Base-by-base conservation (phyloP, 2,797 vertebrate genomes). In the Spinibarbus caldwelli region DNA sequence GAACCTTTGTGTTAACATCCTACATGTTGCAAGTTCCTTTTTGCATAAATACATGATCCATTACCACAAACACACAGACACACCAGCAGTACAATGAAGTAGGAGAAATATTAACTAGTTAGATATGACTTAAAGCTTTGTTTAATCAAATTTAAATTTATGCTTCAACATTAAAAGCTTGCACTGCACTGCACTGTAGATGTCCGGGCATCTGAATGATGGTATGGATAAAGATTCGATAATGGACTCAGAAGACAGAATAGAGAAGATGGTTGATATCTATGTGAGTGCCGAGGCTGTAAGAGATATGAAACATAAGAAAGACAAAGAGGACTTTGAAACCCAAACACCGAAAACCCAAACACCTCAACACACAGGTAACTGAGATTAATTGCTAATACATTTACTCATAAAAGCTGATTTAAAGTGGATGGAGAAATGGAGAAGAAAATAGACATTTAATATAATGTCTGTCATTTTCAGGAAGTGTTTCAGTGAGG, bases 321-420 rank as follows among this genome's bases (percentile, higher is more conserved):
- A 85, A 29, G 6, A 54, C 1, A 45, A 0, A 0, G 34, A 84
- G 45, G 72, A 85, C 49, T 11, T 26, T 6, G 4, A 59, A 2
- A 66, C 5, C 7, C 23, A 59, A n/a, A 23, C 6, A 59, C 0
- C 5, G 0, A 17, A 38, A 67, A 70, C 7, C 17, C 47, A 57
- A 64, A 49, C 57, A 14, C 9, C 31, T 5, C 31, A 67, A 84
- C n/a, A 43, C 19, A 71, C 66, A 85, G 83, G 83, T 85, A 85
- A 79, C 3, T 47, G 17, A 7, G 6, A 78, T 78, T 15, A 19
- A 47, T 6, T 12, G 0, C 1, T 34, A 21, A 73, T 31, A 64
- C 14, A 8, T 45, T 66, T 11, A 79, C 5, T 45, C 6, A 8
- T 8, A 7, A n/a, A 11, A 11, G 19, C 2, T 59, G 4, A 17